Conservation (phyloP, 2,113 vertebrate genomes). For the Paracanthobrama guichenoti region DNA sequence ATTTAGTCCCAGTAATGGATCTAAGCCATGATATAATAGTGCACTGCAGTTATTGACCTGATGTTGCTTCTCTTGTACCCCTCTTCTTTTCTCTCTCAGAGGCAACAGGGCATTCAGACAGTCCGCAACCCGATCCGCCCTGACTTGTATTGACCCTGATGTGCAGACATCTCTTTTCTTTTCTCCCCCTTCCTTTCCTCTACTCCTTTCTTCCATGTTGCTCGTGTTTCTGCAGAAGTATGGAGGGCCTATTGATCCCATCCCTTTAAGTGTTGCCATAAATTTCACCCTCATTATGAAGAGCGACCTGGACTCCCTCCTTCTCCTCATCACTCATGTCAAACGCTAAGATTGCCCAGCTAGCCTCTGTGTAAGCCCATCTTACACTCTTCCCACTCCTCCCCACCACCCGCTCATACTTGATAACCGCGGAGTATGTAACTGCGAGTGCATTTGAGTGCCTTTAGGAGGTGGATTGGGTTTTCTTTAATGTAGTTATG, state of each 20-base stretch:
- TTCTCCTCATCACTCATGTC: constrained; percentile 46
- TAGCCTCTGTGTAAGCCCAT: constrained; percentile 30
- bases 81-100: constrained; percentile 32
- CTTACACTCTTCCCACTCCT: constrained; percentile 55
- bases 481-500: constrained; percentile 73
- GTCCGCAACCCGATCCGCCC: constrained; percentile 50
- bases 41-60: constrained; percentile 62
- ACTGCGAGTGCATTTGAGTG: constrained; percentile 69
- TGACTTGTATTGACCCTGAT: constrained; percentile 42
- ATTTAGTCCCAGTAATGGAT: constrained; percentile 48
- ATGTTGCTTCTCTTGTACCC: constrained; percentile 29
- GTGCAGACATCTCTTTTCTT: constrained; percentile 33
- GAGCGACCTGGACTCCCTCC: constrained; percentile 57
- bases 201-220: constrained; percentile 18
- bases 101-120: constrained; percentile 46
- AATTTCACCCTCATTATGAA: constrained; percentile 73
- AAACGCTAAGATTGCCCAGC: constrained; percentile 39
- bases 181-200: constrained; percentile 34
- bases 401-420: constrained; percentile 46
- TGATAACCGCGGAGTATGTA: constrained; percentile 67
- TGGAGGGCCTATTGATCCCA: constrained; percentile 70
- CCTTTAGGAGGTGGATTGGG: constrained; percentile 66
- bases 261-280: constrained; percentile 79
- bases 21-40: constrained; percentile 46
- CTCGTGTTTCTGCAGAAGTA: constrained; percentile 32